A percentile compares a stretch with the other conserved stretches of the same genome.
Conservation (phyloP, 2,888 invertebrate species). For the Chrysodeixis includens region DNA sequence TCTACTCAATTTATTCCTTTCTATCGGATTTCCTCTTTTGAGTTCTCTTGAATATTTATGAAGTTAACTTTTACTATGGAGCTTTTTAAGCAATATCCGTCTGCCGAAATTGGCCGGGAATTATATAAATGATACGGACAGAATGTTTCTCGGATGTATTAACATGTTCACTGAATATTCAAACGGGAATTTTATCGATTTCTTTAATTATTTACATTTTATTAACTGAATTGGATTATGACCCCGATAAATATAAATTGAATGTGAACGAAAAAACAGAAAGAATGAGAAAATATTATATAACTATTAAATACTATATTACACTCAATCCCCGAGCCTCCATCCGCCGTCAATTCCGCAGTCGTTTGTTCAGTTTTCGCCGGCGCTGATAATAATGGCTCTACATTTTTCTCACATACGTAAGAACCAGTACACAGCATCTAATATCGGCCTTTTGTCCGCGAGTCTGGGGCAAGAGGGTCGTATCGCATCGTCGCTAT, state of each 20-base stretch:
- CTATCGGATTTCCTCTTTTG: conserved; percentile 75
- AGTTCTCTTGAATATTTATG: conserved; percentile 79
- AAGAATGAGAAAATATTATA: neutral
- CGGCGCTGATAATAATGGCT: conserved; percentile 10
- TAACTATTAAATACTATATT: neutral
- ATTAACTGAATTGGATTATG: too few species aligned
- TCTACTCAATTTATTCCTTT: conserved; percentile 75
- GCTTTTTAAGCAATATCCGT: conserved; percentile 71
- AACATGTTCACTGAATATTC: conserved; percentile 14
- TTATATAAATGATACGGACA: conserved; percentile 52
- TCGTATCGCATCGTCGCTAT: conserved; percentile 39
- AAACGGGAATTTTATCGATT: neutral
- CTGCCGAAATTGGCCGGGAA: conserved; percentile 59
- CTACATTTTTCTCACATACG: conserved; percentile 15
- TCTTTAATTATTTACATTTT: conserved; percentile 2
- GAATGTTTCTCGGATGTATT: conserved; percentile 19
- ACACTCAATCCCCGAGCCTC: neutral
- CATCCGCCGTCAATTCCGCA: conserved; percentile 2
- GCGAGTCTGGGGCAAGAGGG: conserved; percentile 29
- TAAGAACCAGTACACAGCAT: conserved; percentile 5
- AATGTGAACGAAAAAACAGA: too few species aligned
- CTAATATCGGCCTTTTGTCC: conserved; percentile 14
- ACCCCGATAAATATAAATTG: too few species aligned
- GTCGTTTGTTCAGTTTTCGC: neutral
- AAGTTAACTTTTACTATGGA: conserved; percentile 74